These are phyloP conservation scores for Trypoxylon attenuatum DNA, from an alignment of 2,888 invertebrate genomes.

Conservation along the genomic window DNA sequence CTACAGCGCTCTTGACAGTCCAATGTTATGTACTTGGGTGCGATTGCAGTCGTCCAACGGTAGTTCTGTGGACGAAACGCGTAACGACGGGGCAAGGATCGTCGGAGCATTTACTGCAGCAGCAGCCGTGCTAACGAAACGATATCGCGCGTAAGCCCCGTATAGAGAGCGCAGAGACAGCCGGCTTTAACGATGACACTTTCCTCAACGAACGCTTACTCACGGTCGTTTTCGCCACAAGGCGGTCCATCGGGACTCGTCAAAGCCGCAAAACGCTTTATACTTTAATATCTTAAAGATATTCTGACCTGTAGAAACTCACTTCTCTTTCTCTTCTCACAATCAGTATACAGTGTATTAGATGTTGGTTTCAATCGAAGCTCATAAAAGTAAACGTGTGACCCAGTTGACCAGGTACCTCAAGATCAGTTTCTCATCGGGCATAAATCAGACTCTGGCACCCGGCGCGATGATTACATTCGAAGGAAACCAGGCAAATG, in stretches of 20 bases:
- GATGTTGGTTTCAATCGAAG: too few species aligned
- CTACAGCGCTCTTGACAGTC: too few species aligned
- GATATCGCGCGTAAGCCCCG: background rate
- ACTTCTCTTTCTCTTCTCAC: too few species aligned
- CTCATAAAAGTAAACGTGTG: too few species aligned
- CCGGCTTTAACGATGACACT: background rate
- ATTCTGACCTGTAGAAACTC: too few species aligned
- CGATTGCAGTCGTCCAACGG: too few species aligned
- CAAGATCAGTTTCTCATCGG: background rate
- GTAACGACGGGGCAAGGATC: background rate
- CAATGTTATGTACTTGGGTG: too few species aligned
- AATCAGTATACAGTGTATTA: too few species aligned
- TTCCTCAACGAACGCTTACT: background rate
- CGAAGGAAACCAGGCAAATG: constrained; percentile 4
- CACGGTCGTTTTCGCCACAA: constrained; percentile 15
- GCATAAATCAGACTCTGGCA: background rate
- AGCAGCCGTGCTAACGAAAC: background rate
- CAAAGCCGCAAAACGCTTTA: constrained; percentile 21
- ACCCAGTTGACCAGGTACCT: too few species aligned
- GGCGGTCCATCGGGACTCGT: constrained; percentile 16
- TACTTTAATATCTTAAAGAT: too few species aligned
- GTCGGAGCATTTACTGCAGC: background rate
- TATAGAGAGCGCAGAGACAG: background rate
- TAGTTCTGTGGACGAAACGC: too few species aligned
- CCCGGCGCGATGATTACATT: constrained; percentile 11